A percentile compares a stretch with the other conserved stretches of the same genome.
Conservation (phyloP, 64 coral and sea anemone genomes). For the Stichodactyla mertensii region DNA sequence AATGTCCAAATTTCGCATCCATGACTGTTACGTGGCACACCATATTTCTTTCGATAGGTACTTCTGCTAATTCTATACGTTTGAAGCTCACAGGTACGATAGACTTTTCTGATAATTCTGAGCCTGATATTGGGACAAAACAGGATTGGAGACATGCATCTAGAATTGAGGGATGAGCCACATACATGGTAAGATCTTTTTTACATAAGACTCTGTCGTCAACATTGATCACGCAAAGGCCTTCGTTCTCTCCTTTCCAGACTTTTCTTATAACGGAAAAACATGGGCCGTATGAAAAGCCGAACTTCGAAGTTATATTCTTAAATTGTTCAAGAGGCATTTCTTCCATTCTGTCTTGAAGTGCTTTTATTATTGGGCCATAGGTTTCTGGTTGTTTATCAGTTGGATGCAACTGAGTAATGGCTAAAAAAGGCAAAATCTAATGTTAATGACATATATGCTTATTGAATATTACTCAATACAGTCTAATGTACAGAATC, state of each 20-base stretch:
- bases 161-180: slow-evolving; percentile 50
- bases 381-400: background rate
- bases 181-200: background rate
- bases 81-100: slow-evolving; percentile 28
- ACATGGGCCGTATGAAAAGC: slow-evolving; percentile 43
- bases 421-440: too few relatives aligned
- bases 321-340: slow-evolving; percentile 23
- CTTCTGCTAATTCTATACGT: background rate
- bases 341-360: slow-evolving; percentile 23
- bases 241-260: slow-evolving; percentile 29
- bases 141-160: slow-evolving; percentile 68
- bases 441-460: too few relatives aligned
- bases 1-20: background rate
- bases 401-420: too few relatives aligned
- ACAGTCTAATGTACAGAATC: too few relatives aligned
- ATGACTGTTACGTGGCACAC: slow-evolving; percentile 14
- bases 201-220: background rate
- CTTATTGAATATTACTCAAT: too few relatives aligned
- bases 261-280: slow-evolving; percentile 40
- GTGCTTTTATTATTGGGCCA: slow-evolving; percentile 8
- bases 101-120: background rate
- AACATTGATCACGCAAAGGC: slow-evolving; percentile 13
- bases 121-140: slow-evolving; percentile 5
- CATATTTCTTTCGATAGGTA: background rate
- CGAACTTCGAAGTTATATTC: slow-evolving; percentile 16